Evolutionary conservation across 2,113 vertebrate genomes (phyloP).

Genomic region (Felis catus): DNA sequence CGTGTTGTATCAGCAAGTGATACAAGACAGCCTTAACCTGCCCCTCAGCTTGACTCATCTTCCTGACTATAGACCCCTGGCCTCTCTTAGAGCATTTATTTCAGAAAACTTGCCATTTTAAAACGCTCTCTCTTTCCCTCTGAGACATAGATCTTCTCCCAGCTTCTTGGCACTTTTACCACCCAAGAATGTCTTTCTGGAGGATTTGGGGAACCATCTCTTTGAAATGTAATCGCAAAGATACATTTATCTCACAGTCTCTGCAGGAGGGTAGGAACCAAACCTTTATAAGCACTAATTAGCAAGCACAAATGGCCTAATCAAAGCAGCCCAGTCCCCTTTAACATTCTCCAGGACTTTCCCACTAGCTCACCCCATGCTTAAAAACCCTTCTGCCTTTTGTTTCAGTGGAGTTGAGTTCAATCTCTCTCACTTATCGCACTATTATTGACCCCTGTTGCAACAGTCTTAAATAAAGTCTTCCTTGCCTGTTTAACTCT

Average conservation of each 20-base stretch:
- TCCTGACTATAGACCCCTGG: not conserved
- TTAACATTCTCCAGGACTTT: not conserved
- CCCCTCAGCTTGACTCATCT: not conserved
- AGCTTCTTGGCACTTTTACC: not conserved
- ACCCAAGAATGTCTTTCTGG: not conserved
- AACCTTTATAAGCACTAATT: not conserved
- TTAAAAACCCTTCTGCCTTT: not conserved
- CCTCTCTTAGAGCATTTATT: not conserved
- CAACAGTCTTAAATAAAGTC: not conserved
- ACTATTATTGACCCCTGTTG: not conserved
- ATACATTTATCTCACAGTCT: not conserved
- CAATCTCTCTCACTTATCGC: not conserved
- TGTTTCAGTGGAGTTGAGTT: not conserved
- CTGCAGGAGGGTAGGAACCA: not conserved
- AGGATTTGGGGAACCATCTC: not conserved
- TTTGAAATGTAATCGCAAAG: not conserved
- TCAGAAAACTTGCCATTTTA: not conserved
- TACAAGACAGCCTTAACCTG: not conserved
- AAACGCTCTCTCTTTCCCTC: not conserved
- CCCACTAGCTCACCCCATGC: not conserved
- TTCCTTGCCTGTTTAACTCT: not conserved
- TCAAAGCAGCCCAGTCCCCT: not conserved
- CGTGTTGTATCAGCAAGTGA: not conserved
- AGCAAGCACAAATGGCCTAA: not conserved
- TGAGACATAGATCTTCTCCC: not conserved